Evolutionary conservation across 2,797 vertebrate species (phyloP), one percentile per base, ranked within the genome.

Genomic region (Dipus sagitta): DNA sequence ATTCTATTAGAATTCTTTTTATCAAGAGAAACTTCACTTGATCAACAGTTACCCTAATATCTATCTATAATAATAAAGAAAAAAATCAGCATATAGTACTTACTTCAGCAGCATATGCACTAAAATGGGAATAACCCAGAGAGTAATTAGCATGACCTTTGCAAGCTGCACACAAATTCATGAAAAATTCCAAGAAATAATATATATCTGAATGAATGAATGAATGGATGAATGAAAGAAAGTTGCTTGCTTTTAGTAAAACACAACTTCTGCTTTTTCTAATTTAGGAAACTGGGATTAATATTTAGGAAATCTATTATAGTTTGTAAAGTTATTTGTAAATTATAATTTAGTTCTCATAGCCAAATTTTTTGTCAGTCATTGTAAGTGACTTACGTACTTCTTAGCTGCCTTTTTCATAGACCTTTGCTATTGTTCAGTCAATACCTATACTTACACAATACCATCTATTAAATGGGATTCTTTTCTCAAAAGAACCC

Each of bases 221-320:
- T 82, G 14, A 13, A 26, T n/a, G 58, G 28, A 77, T 23, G 60
- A 21, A 72, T 82, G 28, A 88, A 71, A 60, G 28, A 70, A 86
- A 60, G 30, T 93, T 82, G 67, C 28, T 84, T 76, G 77, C 17
- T 71, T 81, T 60, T 38, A 60, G 30, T 86, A 60, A 82, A 85
- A 68, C n/a, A 72, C 4, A 54, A 28, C 30, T 72, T 84, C 84
- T 20, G 42, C 20, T 67, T 94, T n/a, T 89, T 79, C 32, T 82
- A 62, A 34, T 47, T 75, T 75, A 79, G 47, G 15, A 95, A 58
- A 74, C 17, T 26, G 4, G 76, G 76, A n/a, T 24, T 74, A 38
- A 23, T 80, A 32, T 32, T 85, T 38, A 58, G 23, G 34, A 88
- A 84, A 52, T 71, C 20, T 67, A 93, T 74, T 68, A 0, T 52